A percentile compares a stretch with the other conserved stretches of the same genome.
Evolutionary conservation across 2,797 vertebrate genomes (phyloP).

Genomic region (Cirrhinus molitorella): DNA sequence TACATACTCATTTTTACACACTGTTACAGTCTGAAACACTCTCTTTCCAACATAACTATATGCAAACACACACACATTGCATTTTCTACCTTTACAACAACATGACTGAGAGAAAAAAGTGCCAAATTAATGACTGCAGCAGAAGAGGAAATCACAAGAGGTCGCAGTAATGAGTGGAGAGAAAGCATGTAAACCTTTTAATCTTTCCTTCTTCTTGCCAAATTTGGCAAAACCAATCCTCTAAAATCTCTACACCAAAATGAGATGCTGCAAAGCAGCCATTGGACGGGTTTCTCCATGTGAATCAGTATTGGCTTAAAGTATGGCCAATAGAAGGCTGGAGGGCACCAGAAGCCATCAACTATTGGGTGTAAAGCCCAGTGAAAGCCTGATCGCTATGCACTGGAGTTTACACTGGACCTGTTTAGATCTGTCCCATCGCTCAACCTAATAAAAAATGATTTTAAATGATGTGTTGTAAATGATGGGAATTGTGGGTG

Average conservation of each 20-base stretch:
- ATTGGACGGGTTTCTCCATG: constrained; percentile 20
- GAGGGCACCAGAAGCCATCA: constrained; percentile 49
- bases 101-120: constrained; percentile 43
- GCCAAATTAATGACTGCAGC: constrained; percentile 42
- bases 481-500: neutral
- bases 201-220: neutral
- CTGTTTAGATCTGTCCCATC: neutral
- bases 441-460: neutral
- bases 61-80: constrained; percentile 52
- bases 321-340: constrained; percentile 68
- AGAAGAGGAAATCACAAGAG: constrained; percentile 23
- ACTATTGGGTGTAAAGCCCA: constrained; percentile 54
- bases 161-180: neutral
- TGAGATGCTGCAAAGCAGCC: constrained; percentile 12
- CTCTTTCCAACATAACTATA: constrained; percentile 35
- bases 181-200: constrained; percentile 11
- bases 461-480: too few relatives aligned
- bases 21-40: neutral
- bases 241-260: constrained; percentile 4
- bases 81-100: constrained; percentile 47
- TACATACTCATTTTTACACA: neutral
- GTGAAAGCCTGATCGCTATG: constrained; percentile 65
- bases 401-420: constrained; percentile 34
- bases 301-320: constrained; percentile 61
- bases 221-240: neutral